These are phyloP conservation scores for Pituophis catenifer DNA, from an alignment of 2,113 vertebrate species.

Conservation along the genomic window DNA sequence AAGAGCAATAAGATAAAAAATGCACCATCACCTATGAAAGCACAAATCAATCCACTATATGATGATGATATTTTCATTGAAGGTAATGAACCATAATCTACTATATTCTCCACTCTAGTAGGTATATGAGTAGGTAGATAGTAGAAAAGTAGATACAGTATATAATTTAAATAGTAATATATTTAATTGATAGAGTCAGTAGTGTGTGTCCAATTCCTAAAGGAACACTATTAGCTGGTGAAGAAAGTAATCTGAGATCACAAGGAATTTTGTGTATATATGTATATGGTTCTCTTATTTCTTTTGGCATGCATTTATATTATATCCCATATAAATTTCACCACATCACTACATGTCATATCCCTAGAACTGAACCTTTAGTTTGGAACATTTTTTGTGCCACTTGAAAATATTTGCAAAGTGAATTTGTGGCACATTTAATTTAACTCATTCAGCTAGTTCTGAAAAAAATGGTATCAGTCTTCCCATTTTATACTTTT, in stretches of 20 bases:
- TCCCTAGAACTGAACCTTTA: neutral
- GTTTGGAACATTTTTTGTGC: neutral
- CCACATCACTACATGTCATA: neutral
- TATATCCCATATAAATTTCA: neutral
- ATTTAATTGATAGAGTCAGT: neutral
- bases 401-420: neutral
- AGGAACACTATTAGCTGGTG: neutral
- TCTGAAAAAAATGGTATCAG: slow-evolving; percentile 7
- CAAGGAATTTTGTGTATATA: neutral
- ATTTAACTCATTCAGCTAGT: slow-evolving; percentile 7
- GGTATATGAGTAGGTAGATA: no score
- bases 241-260: neutral
- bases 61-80: no score
- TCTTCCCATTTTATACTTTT: slow-evolving; percentile 10
- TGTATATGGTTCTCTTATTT: neutral
- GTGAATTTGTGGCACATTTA: slow-evolving; percentile 4
- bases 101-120: no score
- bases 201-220: neutral
- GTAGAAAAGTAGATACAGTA: no score
- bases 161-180: no score
- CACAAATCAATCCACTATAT: no score
- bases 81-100: no score
- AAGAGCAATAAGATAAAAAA: neutral
- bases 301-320: neutral
- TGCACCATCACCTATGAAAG: neutral